Base-by-base conservation (phyloP, 2,797 vertebrate genomes). In the Acomys russatus region DNA sequence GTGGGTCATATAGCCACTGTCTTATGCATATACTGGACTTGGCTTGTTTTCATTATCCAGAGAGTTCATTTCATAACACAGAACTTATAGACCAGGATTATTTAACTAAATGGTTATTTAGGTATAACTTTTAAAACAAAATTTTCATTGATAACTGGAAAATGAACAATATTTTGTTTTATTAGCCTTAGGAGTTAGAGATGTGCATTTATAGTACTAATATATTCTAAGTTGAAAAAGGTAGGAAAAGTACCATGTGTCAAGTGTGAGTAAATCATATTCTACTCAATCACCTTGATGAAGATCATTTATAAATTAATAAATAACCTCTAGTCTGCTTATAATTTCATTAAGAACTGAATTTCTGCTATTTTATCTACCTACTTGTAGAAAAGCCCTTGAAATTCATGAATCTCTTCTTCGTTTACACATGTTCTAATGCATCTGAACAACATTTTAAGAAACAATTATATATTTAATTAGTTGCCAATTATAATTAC, bases 261-360 rank as follows among this genome's bases (percentile, higher is more conserved):
- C 89, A 96, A 56, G 9, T 94, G 23, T 82, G 56, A 87, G 38
- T 90, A 95, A 95, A 92, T 97, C 88, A 94, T 90, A 94, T 88
- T 92, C 66, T 93, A 94, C 38, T 90, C 84, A 95, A 94, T 84
- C 80, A 88, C 38, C 35, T 95, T 89, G 44, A 94, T 76, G 22
- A 91, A 96, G 71, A 94, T 82, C 68, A 92, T 95, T 92, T 97
- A 95, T 35, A 91, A 66, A 94, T 94, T 91, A 83, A 90, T 61
- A 96, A 90, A 95, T 91, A 92, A 79, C 56, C 74, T 20, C 33
- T 96, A 88, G 94, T 96, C 61, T 95, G 66, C 92, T 95, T 92
- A 78, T 80, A 96, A 90, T 91, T 96, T 94, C 97, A 56, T 97
- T 95, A 96, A 95, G 68, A 92, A 87, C 9, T 96, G 63, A 85